These are phyloP conservation scores for Caenorhabditis imperialis DNA, from an alignment of 2,888 invertebrate species.

Conservation along the genomic window DNA sequence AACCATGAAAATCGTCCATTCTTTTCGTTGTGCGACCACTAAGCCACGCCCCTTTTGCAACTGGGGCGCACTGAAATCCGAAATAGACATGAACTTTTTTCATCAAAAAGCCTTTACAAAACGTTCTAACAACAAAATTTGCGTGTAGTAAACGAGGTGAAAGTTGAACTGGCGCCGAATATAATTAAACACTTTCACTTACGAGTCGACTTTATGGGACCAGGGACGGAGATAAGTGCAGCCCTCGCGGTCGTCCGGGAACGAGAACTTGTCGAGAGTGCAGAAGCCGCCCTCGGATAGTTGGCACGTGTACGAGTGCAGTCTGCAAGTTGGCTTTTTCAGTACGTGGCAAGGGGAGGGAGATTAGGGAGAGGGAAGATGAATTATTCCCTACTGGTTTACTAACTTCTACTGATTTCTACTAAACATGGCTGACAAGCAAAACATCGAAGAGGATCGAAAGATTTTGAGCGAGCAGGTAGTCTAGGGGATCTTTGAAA, in stretches of 20 bases:
- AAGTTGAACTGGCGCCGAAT: neutral
- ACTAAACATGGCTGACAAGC: slow-evolving; percentile 1
- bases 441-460: slow-evolving; percentile 30
- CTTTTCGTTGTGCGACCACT: too few relatives aligned
- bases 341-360: too few relatives aligned
- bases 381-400: too few relatives aligned
- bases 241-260: slow-evolving; percentile 49
- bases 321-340: slow-evolving; percentile 51
- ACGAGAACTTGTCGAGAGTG: slow-evolving; percentile 59
- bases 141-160: too few relatives aligned
- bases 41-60: too few relatives aligned
- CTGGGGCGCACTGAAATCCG: too few relatives aligned
- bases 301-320: slow-evolving; percentile 64
- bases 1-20: too few relatives aligned
- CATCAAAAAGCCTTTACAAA: too few relatives aligned
- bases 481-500: neutral
- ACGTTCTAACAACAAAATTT: too few relatives aligned
- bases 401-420: slow-evolving; percentile 2
- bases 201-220: slow-evolving; percentile 49
- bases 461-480: slow-evolving; percentile 41
- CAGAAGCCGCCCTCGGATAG: slow-evolving; percentile 63
- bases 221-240: slow-evolving; percentile 62
- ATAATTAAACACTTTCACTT: slow-evolving; percentile 20
- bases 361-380: neutral
- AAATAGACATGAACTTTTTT: too few relatives aligned